Evolutionary conservation across 1,140 invertebrate species (phyloP), one percentile per base, ranked within the genome.

Genomic region (Trichonephila clavata): DNA sequence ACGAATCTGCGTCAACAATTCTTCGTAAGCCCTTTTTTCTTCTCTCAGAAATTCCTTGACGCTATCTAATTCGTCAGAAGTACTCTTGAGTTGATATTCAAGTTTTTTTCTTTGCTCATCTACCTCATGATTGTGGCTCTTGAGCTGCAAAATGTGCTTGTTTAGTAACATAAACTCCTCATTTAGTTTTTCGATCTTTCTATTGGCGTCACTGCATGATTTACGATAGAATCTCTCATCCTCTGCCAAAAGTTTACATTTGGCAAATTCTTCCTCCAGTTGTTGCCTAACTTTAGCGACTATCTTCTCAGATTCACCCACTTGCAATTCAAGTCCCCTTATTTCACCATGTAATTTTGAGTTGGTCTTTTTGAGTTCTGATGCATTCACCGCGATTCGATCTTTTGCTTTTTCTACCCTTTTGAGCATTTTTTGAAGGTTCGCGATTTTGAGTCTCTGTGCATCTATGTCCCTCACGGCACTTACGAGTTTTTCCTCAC

Each of bases 101-200:
- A 88, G 10, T n/a, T 88, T 68, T 10, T 93, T 93, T 7, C 27
- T 43, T 4, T 88, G 43, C 0, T 93, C 86, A 3, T 93, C 92
- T 16, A 87, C 10, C 5, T 60, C 65, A 10, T 80, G n/a, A 32
- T 93, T 93, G 59, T 88, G 63, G 68, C n/a, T 80, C n/a, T 87
- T 80, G 50, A 93, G 24, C 8, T 93, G 92, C 7, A 65, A 10
- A 13, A 88, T 32, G 86, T 77, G 32, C 43, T 87, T 93, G 18
- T 61, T 18, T 6, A 93, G 71, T 7, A 93, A 39, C 1, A 5
- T 63, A 8, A 43, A 32, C 6, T 93, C 18, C 6, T 80, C 50
- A 4, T 20, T 77, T 16, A 24, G 50, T 16, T 88, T 86, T 61
- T 93, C 92, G 6, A 77, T 80, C 13, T 59, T 24, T 7, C 61